phyloP scores from a whole-genome alignment of 2,888 invertebrate genomes.

The Lysandra coridon region DNA sequence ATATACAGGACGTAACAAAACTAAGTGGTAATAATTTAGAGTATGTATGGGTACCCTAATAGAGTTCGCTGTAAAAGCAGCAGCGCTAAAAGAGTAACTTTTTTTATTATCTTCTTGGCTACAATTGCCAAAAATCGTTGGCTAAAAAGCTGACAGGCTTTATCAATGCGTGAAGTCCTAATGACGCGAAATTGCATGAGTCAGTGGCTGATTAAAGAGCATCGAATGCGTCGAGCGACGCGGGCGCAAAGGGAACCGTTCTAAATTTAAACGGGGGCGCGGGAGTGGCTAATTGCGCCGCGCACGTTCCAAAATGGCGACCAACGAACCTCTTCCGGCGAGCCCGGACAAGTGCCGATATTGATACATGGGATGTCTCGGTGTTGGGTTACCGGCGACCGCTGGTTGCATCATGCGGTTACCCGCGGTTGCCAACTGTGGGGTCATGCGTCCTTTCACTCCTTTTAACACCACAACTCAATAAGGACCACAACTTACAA shows the following conservation, averaged over 20 bases:
- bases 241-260: constrained; percentile 53
- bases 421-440: background rate
- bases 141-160: background rate
- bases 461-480: background rate
- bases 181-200: constrained; percentile 4
- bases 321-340: constrained; percentile 64
- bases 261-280: constrained; percentile 52
- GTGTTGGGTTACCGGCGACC: constrained; percentile 14
- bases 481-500: background rate
- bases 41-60: too few relatives aligned
- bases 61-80: too few relatives aligned
- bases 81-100: too few relatives aligned
- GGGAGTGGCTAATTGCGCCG: constrained; percentile 49
- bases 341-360: constrained; percentile 61
- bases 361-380: constrained; percentile 38
- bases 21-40: too few relatives aligned
- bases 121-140: background rate
- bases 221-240: constrained; percentile 41
- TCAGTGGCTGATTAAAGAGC: constrained; percentile 26
- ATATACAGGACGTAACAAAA: too few relatives aligned
- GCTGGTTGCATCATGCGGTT: constrained; percentile 13
- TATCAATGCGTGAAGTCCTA: background rate
- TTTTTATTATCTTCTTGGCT: too few relatives aligned
- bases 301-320: constrained; percentile 57
- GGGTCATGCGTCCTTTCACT: background rate